A percentile compares a stretch with the other conserved stretches of the same genome.
Conservation (phyloP, 2,113 vertebrate genomes). For the Chelonoidis abingdonii region DNA sequence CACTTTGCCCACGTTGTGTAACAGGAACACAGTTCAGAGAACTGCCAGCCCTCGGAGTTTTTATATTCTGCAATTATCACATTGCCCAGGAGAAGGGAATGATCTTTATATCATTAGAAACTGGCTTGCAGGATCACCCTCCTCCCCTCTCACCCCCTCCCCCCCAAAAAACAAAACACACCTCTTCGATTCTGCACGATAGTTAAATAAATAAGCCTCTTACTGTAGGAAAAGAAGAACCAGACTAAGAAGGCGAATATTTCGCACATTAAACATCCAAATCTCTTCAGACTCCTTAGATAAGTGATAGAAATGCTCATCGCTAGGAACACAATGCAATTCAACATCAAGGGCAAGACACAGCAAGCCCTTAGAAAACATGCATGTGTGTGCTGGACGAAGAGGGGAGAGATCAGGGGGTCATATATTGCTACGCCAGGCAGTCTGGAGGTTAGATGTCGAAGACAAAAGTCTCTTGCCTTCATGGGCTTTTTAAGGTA, state of each 20-base stretch:
- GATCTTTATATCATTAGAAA: constrained; percentile 7
- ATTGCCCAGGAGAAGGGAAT: not conserved
- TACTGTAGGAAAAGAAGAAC: not conserved
- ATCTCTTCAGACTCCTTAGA: not conserved
- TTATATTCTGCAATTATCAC: not conserved
- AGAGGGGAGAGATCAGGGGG: not conserved
- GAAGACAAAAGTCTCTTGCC: too few species aligned
- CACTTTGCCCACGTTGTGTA: not conserved
- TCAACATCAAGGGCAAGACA: not conserved
- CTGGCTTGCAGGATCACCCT: not conserved
- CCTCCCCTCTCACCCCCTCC: not conserved
- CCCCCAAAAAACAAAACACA: not conserved
- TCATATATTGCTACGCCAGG: too few species aligned
- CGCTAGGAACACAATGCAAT: not conserved
- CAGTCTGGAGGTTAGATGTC: not conserved
- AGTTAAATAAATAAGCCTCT: not conserved
- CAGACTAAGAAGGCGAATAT: not conserved
- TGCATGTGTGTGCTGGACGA: not conserved
- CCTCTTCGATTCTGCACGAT: not conserved
- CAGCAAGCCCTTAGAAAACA: not conserved
- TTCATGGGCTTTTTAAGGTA: not conserved
- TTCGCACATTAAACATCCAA: not conserved
- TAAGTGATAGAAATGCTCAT: not conserved
- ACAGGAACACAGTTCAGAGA: not conserved
- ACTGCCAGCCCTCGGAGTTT: not conserved